Evolutionary conservation across 1,140 invertebrate species (phyloP).

Genomic region (Mizuhopecten yessoensis): DNA sequence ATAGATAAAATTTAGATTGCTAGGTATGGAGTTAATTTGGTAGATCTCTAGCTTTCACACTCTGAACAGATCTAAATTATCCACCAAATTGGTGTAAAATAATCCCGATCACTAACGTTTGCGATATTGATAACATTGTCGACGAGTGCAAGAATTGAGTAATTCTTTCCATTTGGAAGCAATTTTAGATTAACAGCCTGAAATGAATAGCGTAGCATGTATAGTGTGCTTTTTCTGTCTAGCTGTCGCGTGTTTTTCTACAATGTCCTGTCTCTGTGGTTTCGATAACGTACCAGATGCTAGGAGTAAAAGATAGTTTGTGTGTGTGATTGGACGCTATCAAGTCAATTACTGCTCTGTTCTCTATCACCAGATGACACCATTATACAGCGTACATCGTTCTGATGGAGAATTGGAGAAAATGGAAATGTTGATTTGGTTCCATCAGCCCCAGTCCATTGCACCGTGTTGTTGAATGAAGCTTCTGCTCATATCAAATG

Average conservation of each 20-base stretch:
- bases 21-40: no score
- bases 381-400: neutral
- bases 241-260: neutral
- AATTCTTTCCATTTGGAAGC: no score
- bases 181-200: neutral
- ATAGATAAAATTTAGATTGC: no score
- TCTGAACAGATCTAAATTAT: no score
- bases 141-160: no score
- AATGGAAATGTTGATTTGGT: neutral
- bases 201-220: neutral
- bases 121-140: no score
- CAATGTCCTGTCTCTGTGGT: neutral
- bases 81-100: no score
- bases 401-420: neutral
- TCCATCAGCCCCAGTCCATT: neutral
- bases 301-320: neutral
- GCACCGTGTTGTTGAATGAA: neutral
- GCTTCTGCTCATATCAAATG: neutral
- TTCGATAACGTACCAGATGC: neutral
- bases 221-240: neutral
- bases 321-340: neutral
- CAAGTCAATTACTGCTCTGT: neutral
- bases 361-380: neutral
- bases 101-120: no score
- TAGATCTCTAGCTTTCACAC: no score